Conservation (phyloP, 2,113 vertebrate species). For the Origma solitaria region DNA sequence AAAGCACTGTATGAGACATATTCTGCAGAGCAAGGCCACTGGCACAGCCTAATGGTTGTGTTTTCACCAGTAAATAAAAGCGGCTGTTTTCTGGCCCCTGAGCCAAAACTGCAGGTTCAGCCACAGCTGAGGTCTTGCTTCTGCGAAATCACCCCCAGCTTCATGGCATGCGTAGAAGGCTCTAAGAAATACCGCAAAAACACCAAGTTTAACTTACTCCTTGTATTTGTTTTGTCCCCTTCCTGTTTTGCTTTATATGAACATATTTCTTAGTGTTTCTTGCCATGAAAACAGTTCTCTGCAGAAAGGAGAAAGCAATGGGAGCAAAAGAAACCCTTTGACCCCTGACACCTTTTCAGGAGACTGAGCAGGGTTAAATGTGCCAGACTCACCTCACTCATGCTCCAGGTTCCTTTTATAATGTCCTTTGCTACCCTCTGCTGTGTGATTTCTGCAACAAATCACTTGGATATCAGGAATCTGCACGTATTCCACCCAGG, state of each 20-base stretch:
- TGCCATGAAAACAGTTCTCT: background rate
- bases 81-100: background rate
- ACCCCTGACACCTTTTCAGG: background rate
- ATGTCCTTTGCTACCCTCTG: background rate
- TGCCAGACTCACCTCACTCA: background rate
- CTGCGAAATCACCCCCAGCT: background rate
- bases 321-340: background rate
- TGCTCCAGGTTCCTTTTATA: background rate
- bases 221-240: background rate
- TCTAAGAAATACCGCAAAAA: background rate
- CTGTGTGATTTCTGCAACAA: background rate
- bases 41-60: background rate
- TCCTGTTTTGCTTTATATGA: background rate
- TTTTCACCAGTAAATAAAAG: background rate
- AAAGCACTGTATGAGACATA: rapidly evolving
- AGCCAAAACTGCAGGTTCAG: background rate
- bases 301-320: background rate
- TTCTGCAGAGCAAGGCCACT: background rate
- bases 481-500: background rate
- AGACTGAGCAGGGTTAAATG: background rate
- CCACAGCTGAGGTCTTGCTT: background rate
- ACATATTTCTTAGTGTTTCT: background rate
- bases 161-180: background rate
- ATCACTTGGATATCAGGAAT: background rate
- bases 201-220: background rate